Base-by-base conservation (phyloP, 1,140 invertebrate genomes). In the Zaprionus capensis region DNA sequence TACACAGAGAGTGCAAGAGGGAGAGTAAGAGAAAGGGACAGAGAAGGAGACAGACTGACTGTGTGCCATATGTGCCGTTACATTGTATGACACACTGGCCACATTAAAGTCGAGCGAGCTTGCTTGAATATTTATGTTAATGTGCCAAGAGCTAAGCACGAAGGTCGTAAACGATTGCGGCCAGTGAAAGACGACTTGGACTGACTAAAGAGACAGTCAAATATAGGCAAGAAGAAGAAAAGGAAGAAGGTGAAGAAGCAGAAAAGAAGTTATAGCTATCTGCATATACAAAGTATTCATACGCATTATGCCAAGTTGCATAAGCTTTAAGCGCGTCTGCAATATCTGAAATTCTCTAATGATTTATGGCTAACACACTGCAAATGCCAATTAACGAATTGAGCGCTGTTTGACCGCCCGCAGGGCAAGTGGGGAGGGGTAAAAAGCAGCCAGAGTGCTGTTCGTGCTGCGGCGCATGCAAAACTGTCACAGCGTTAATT, bases 401-500 rank as follows among this genome's bases (percentile, higher is more conserved):
- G 41, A 71, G 70, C 67, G 63, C 53, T 59, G 26, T 12, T 53
- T 61, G 64, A 59, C 68, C 62, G 31, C 51, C n/a, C 70, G 41
- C 72, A n/a, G 15, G 31, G 14, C 4, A 22, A 4, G 49, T n/a
- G 7, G 12, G 1, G 34, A 11, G 28, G 9, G 59, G 22, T 5
- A 15, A 15, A 26, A 11, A 22, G 7, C 14, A 31, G 9, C n/a
- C 0, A 9, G 6, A n/a, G 46, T 38, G 41, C 26, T 9, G 22
- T 22, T 24, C 53, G 36, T 65, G 36, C 72, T 71, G 72, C 67
- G 59, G 53, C 58, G 51, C 53, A 46, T 34, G 68, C 77, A 70
- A 78, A 86, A 72, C 84, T 87, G 84, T 88, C 84, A 84, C 66
- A 76, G 81, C 84, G 84, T 88, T 88, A 88, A 88, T 88, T 90